phyloP scores from a whole-genome alignment of 1,140 invertebrate genomes.

The Pachypeltis micranthus region DNA sequence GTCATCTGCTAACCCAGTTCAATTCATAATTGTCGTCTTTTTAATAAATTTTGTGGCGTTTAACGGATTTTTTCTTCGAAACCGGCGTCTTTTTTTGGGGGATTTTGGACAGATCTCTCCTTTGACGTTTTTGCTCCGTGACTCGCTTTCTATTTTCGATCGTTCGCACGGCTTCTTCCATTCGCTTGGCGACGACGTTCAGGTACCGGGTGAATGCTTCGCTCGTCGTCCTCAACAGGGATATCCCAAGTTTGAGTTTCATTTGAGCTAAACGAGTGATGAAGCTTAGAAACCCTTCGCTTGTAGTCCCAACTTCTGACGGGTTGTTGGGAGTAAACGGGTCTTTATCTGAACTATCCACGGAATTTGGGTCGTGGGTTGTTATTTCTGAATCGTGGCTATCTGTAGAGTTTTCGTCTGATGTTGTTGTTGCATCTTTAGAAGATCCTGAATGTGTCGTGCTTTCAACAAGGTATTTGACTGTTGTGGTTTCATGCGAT shows the following conservation, averaged over 20 bases:
- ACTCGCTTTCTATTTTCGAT: conserved; percentile 21
- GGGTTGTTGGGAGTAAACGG: conserved; percentile 13
- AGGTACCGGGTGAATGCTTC: conserved; percentile 40
- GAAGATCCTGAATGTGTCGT: conserved; percentile 21
- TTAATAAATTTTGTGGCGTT: too few species aligned
- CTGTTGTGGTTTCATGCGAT: neutral
- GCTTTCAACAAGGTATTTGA: too few species aligned
- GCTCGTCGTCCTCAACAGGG: conserved; percentile 38
- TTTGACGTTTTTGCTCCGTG: neutral
- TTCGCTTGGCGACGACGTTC: conserved; percentile 38
- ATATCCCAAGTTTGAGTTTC: conserved; percentile 40
- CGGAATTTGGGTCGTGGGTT: neutral
- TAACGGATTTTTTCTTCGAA: neutral
- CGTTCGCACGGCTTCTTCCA: conserved; percentile 31
- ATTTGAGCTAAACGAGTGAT: conserved; percentile 39
- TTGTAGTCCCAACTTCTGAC: conserved; percentile 9
- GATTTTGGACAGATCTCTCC: neutral
- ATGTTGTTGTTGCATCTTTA: conserved; percentile 25
- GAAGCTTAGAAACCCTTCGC: conserved; percentile 34
- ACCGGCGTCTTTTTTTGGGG: neutral
- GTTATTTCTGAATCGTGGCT: conserved; percentile 6
- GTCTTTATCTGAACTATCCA: neutral
- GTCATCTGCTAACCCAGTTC: too few species aligned
- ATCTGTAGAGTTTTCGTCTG: neutral
- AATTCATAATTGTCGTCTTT: too few species aligned